These are phyloP conservation scores for Lamellibrachia satsuma DNA, from an alignment of 2,888 invertebrate genomes.

Conservation along the genomic window DNA sequence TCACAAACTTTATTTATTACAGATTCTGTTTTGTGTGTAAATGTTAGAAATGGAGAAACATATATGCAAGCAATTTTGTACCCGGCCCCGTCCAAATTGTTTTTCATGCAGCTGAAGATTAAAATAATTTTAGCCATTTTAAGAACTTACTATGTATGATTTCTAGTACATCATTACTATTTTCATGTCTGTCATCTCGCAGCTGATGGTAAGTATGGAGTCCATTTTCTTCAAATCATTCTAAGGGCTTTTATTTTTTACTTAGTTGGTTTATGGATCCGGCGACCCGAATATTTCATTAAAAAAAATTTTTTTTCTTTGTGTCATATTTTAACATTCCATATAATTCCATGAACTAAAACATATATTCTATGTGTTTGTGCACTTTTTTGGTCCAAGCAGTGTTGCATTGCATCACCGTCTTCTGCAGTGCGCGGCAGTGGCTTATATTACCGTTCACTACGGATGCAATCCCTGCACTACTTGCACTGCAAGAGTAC, in stretches of 20 bases:
- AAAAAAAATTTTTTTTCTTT: no score
- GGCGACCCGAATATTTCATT: no score
- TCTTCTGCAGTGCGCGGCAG: no score
- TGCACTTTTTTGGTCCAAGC: no score
- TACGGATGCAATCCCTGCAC: no score
- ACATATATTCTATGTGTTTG: no score
- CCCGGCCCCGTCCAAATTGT: background rate
- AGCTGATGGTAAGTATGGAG: slow-evolving; percentile 8
- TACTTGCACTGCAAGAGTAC: no score
- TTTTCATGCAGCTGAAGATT: background rate
- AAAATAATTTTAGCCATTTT: background rate
- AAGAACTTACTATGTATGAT: background rate
- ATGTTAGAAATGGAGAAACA: background rate
- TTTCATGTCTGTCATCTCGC: background rate
- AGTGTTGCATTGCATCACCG: no score
- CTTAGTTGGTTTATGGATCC: no score
- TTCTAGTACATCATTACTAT: background rate
- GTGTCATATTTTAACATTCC: no score
- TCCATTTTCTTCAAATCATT: background rate
- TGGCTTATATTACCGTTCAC: no score
- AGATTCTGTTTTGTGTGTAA: background rate
- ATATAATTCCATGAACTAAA: no score
- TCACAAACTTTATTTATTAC: background rate
- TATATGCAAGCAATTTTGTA: background rate
- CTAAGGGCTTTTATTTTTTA: background rate